Evolutionary conservation across 2,797 vertebrate species (phyloP), one percentile per base, ranked within the genome.

Genomic region (Tapirus indicus): DNA sequence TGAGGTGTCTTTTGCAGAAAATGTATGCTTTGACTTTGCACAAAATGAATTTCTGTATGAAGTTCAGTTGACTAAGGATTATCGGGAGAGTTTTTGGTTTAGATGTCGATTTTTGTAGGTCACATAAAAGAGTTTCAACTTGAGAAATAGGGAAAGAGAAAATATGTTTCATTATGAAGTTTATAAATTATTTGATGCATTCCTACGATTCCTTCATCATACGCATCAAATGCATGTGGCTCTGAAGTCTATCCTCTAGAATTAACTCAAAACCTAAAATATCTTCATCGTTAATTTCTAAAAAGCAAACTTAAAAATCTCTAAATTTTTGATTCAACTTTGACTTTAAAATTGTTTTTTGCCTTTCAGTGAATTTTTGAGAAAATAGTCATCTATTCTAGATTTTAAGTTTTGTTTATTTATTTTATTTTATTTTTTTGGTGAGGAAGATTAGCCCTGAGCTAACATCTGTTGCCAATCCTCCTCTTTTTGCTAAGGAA

Each of bases 1-100:
- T 72, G 7, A 84, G 32, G 35, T 95, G 64, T 84, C 60, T 52
- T 93, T 96, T 89, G 6, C 66, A 85, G 58, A 75, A 74, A 88
- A 71, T 90, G 12, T 25, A 27, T 71, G 35, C 13, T 95, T 56
- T 95, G 25, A 69, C 25, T 83, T 66, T 94, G 18, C 12, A 58
- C 20, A 71, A 77, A 71, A n/a, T 78, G 18, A 91, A 84, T 94
- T 88, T 49, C 94, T 71, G 0, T 68, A 60, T 88, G 74, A 75
- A 82, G 25, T 95, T 85, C 44, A 86, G 14, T 25, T 86, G 68
- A 78, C 18, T 89, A 10, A 44, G 41, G 47, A 69, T 85, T 94
- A 66, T 14, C 62, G 10, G 32, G 56, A 71, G 29, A 69, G 38
- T 64, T 85, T 95, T 68, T 41, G 38, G 74, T 58, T 71, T 77